Conservation (phyloP, 1,140 invertebrate species). For the Papilio dardanus region DNA sequence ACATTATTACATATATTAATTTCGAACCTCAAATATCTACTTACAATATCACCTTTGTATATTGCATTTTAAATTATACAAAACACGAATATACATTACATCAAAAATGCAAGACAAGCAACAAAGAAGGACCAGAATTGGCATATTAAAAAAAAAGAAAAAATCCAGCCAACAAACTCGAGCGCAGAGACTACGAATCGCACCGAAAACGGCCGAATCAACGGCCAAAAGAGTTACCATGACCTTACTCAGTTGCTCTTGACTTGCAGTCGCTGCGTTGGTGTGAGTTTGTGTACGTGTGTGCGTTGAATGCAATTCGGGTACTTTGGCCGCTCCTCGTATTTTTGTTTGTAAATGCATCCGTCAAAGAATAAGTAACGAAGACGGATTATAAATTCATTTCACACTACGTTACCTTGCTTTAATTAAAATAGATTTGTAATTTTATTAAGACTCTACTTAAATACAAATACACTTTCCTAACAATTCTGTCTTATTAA, state of each 20-base stretch:
- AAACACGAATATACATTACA: constrained; percentile 24
- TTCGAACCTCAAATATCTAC: neutral
- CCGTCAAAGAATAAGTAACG: constrained; percentile 53
- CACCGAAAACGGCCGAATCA: constrained; percentile 62
- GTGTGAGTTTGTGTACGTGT: constrained; percentile 48
- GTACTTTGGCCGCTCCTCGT: constrained; percentile 57
- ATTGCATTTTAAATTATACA: constrained; percentile 26
- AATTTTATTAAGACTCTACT: too few species aligned
- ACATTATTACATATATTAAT: too few species aligned
- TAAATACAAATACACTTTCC: too few species aligned
- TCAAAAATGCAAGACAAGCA: constrained; percentile 31
- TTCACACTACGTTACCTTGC: neutral
- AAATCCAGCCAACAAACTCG: constrained; percentile 43
- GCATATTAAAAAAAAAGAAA: constrained; percentile 43
- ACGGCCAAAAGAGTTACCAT: constrained; percentile 56
- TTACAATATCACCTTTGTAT: too few species aligned
- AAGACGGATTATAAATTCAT: constrained; percentile 5
- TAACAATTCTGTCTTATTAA: too few species aligned
- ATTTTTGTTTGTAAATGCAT: constrained; percentile 54
- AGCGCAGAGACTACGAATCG: constrained; percentile 52
- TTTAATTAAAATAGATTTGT: neutral
- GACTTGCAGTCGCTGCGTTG: constrained; percentile 47
- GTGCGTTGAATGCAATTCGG: constrained; percentile 65
- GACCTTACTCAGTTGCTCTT: constrained; percentile 68
- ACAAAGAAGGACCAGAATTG: constrained; percentile 38